Percentiles rank a stretch among this genome's conserved stretches.
Conservation (phyloP, 1,140 invertebrate species). For the Nasonia longicornis region DNA sequence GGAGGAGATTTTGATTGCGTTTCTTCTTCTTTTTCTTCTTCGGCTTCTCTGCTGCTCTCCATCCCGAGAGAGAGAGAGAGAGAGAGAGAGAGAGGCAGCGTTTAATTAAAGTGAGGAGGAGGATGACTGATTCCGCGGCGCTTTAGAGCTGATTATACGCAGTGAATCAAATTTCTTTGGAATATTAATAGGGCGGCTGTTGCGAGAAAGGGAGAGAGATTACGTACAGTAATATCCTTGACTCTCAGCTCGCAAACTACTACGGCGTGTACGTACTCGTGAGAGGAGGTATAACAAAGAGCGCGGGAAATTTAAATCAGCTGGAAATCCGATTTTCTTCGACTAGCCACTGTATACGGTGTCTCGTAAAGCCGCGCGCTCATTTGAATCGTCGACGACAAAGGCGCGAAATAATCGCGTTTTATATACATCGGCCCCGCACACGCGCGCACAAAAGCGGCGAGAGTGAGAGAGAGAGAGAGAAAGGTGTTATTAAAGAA, state of each 20-base stretch:
- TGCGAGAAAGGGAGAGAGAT: too few relatives aligned
- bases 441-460: background rate
- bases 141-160: background rate
- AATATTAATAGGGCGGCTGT: background rate
- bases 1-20: background rate
- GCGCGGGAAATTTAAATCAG: background rate
- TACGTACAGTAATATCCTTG: background rate
- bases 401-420: background rate
- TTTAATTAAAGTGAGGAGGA: background rate
- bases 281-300: background rate
- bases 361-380: background rate
- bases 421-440: background rate
- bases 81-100: background rate
- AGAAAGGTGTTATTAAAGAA: background rate
- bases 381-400: background rate
- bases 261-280: too few relatives aligned
- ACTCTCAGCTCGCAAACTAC: background rate
- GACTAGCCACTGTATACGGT: background rate
- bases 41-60: background rate
- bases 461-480: constrained; percentile 4
- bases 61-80: background rate
- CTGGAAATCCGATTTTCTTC: background rate
- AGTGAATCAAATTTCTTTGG: background rate
- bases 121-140: background rate
- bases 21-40: background rate